Base-by-base conservation (phyloP, 1,140 invertebrate genomes). In the Zaprionus ghesquierei region DNA sequence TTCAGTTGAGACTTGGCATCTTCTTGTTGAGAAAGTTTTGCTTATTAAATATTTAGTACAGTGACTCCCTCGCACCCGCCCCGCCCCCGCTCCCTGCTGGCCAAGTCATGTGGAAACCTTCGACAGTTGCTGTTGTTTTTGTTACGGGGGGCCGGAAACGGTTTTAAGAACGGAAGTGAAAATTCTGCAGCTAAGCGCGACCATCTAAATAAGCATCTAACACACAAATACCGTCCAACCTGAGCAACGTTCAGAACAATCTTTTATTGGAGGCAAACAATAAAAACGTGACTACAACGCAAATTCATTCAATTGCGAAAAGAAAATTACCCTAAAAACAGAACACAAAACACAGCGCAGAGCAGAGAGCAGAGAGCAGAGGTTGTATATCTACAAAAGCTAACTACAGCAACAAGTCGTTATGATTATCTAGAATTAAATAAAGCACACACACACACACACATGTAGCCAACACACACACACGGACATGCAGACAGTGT, bases 271-370 rank as follows among this genome's bases (percentile, higher is more conserved):
- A 80, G 70, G 76, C 44, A 56, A 80, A 89, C 85, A 84, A 89
- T 75, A 79, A 50, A 25, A 59, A 23, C 53, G 50, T 63, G 72
- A 68, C 62, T 75, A 75, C 77, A 90, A 90, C 87, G 87, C 82
- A 90, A 90, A 90, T 90, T 90, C 87, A 90, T 90, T 90, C 81
- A 87, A 90, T 90, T 90, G 81, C 77, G 72, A 90, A 87, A 90
- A 90, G 87, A 90, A 90, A 90, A 87, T 90, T 90, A 90, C 86
- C 86, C 81, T 75, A 90, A 87, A 87, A 85, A 75, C 66, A 69
- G 56, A 80, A 54, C 71, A 54, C 46, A 60, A 69, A 55, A 78
- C 46, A 62, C 35, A 50, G 27, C 62, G 27, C 31, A 70, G 15
- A 55, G 10, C 31, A 20, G 20, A 35, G 25, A 55, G 55, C 46